Evolutionary conservation across 1,140 invertebrate species (phyloP).

Genomic region (Cydia splendana): DNA sequence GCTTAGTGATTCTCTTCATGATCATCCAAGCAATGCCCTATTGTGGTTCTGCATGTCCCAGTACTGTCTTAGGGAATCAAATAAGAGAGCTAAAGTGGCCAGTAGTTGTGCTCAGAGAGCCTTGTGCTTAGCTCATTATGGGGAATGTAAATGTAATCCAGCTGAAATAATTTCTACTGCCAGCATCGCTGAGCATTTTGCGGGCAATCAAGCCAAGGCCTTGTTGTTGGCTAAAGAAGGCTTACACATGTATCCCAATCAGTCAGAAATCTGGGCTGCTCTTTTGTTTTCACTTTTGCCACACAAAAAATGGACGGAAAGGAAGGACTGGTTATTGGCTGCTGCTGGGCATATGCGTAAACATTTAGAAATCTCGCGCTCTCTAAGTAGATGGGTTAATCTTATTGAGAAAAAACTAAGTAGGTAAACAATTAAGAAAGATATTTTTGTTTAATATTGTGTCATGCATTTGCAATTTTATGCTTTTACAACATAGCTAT

Average conservation of each 20-base stretch:
- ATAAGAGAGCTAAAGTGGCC: conserved; percentile 57
- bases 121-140: conserved; percentile 46
- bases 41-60: conserved; percentile 73
- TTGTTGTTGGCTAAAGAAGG: conserved; percentile 61
- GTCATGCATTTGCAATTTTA: background rate
- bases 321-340: conserved; percentile 57
- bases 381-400: conserved; percentile 61
- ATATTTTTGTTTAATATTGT: background rate
- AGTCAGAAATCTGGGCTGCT: conserved; percentile 69
- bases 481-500: background rate
- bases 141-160: conserved; percentile 46
- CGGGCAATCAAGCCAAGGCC: conserved; percentile 56
- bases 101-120: conserved; percentile 69
- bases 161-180: conserved; percentile 68
- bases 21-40: conserved; percentile 60
- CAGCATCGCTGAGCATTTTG: conserved; percentile 68
- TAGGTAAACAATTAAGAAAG: conserved; percentile 39
- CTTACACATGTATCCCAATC: conserved; percentile 65
- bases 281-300: conserved; percentile 60
- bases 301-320: conserved; percentile 51
- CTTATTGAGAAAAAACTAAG: conserved; percentile 65
- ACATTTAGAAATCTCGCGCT: conserved; percentile 56
- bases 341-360: conserved; percentile 57
- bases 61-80: conserved; percentile 58
- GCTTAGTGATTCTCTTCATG: conserved; percentile 62